Percentiles rank a stretch among this genome's conserved stretches.
Evolutionary conservation across 2,113 vertebrate species (phyloP).

Genomic region (Tetrax tetrax): DNA sequence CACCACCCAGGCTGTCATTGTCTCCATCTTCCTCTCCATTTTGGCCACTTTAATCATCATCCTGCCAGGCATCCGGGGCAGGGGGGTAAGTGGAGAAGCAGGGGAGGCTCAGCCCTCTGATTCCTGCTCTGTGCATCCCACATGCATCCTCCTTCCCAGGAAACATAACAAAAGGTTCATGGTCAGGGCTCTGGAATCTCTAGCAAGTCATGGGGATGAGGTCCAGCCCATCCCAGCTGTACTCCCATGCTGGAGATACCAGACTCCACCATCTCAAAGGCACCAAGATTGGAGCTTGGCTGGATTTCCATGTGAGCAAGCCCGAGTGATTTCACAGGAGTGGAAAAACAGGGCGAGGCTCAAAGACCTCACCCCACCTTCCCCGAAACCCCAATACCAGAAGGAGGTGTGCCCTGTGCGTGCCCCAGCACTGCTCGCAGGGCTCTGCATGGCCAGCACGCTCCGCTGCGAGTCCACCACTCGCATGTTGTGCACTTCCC

Average conservation of each 20-base stretch:
- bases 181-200: not conserved
- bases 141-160: not conserved
- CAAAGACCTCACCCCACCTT: not conserved
- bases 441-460: not conserved
- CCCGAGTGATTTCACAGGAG: not conserved
- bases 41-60: constrained; percentile 85
- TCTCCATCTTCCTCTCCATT: constrained; percentile 81
- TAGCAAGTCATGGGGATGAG: not conserved
- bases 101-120: not conserved
- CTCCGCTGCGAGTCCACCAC: not conserved
- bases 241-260: not conserved
- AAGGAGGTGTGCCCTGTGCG: not conserved
- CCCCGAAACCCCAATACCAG: not conserved
- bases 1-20: constrained; percentile 75
- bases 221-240: not conserved
- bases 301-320: not conserved
- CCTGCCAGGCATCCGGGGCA: constrained; percentile 91
- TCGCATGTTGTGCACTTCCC: rapidly evolving
- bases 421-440: rapidly evolving
- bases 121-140: not conserved
- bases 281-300: not conserved
- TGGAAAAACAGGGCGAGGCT: not conserved
- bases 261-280: not conserved
- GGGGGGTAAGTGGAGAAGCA: constrained; percentile 77
- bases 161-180: too few relatives aligned